Evolutionary conservation across 2,888 invertebrate species (phyloP).

Genomic region (Watsonalla cultraria): DNA sequence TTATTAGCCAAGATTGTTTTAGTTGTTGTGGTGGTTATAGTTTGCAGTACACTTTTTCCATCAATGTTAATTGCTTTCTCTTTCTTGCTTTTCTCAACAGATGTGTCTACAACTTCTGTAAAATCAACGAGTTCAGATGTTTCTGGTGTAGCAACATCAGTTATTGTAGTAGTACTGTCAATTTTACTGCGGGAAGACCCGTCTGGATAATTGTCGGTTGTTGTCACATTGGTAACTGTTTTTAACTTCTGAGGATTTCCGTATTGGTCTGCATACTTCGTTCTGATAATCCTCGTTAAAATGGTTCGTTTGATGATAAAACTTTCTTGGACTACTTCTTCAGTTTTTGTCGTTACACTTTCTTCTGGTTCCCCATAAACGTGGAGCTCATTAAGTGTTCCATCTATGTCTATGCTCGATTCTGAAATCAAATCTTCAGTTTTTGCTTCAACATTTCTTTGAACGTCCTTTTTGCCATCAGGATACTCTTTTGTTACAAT

Average conservation of each 20-base stretch:
- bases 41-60: constrained; percentile 54
- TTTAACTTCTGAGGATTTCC: constrained; percentile 56
- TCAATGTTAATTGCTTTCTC: constrained; percentile 48
- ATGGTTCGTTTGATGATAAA: constrained; percentile 52
- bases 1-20: constrained; percentile 52
- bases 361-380: constrained; percentile 54
- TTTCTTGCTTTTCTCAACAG: constrained; percentile 46
- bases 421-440: constrained; percentile 56
- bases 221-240: constrained; percentile 52
- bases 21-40: constrained; percentile 56
- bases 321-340: constrained; percentile 47
- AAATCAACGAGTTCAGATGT: constrained; percentile 44
- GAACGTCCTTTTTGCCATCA: constrained; percentile 60
- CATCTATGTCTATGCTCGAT: constrained; percentile 49
- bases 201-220: constrained; percentile 67
- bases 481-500: constrained; percentile 64
- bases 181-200: constrained; percentile 63
- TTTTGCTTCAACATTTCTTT: constrained; percentile 66
- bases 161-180: constrained; percentile 56
- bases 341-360: constrained; percentile 48
- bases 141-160: constrained; percentile 45
- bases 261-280: constrained; percentile 50
- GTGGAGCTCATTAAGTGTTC: constrained; percentile 42
- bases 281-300: constrained; percentile 50
- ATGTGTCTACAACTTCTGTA: constrained; percentile 49